Evolutionary conservation across 92 coral and sea anemone genomes (phyloP), one percentile per base, ranked within the genome.

Genomic region (Actinernus sp.): DNA sequence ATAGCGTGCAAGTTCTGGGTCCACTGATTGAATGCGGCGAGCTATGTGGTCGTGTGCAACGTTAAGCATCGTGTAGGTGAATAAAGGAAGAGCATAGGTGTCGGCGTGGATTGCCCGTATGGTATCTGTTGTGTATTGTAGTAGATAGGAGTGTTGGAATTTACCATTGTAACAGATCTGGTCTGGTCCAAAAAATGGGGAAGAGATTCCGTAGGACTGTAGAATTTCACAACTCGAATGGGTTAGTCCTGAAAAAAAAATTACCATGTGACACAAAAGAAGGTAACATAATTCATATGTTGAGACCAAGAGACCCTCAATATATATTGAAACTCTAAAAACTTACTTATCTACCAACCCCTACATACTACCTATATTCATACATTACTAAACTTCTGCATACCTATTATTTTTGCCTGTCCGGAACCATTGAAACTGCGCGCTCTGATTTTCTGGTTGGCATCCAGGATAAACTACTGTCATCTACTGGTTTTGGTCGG

Each of bases 141-240:
- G 79, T 19, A 81, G 70, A 44, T 90, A 77, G 26, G 72, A 38
- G 68, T 86, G 92, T 3, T 90, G 97, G 39, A 86, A 77, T 18
- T 72, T 76, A 40, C 97, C 97, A 29, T 90, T 86, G 80, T 47
- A 90, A 69, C 97, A 90, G 60, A 90, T 86, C 32, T 90, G 86
- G 48, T 86, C 83, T 4, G 84, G 72, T 34, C 92, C 97, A n/a
- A 44, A 24, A 37, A 90, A 90, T 14, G 97, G 74, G 0, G 58
- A 39, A 12, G 36, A 64, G 4, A 31, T 2, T 3, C 73, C 79
- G 28, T 56, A 57, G 4, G 65, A 28, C 7, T 27, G 27, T 5
- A 81, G 71, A 17, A 90, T 41, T 63, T 76, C 68, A 50, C 97
- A 90, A 57, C 89, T 81, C 2, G 97, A 78, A 53, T 90, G 89